These are phyloP conservation scores for Acestrorhynchus altus DNA, from an alignment of 2,797 vertebrate species.

Conservation along the genomic window DNA sequence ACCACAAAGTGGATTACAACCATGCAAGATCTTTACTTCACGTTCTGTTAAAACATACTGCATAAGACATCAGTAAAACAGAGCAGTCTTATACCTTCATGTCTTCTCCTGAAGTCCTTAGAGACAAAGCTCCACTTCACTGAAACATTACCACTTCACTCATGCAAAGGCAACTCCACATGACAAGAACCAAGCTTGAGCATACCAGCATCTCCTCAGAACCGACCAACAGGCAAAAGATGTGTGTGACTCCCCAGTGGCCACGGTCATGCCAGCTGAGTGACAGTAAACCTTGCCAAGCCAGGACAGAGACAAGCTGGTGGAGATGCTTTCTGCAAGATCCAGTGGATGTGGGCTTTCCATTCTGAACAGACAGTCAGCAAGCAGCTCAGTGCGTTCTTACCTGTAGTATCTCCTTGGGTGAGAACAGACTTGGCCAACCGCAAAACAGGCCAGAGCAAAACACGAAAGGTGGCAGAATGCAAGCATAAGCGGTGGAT, in stretches of 20 bases:
- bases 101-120: conserved; percentile 1
- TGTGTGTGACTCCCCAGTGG: not conserved
- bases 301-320: conserved; percentile 20
- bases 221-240: conserved; percentile 15
- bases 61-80: not conserved
- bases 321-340: conserved; percentile 23
- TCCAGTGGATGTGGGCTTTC: conserved; percentile 7
- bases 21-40: not conserved
- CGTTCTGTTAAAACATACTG: conserved; percentile 8
- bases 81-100: conserved; percentile 16
- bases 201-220: conserved; percentile 4
- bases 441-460: not conserved
- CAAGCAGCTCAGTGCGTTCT: conserved; percentile 40
- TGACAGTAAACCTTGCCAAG: conserved; percentile 17
- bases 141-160: conserved; percentile 7
- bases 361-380: conserved; percentile 36
- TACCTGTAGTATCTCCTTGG: conserved; percentile 47
- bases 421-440: conserved; percentile 15
- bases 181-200: not conserved
- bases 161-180: conserved; percentile 25
- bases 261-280: conserved; percentile 6
- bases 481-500: conserved; percentile 33
- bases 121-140: conserved; percentile 13
- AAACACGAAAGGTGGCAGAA: conserved; percentile 24
- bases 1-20: conserved; percentile 21